phyloP scores from a whole-genome alignment of 1,140 invertebrate genomes.

The Pseudobourletiella spinata region DNA sequence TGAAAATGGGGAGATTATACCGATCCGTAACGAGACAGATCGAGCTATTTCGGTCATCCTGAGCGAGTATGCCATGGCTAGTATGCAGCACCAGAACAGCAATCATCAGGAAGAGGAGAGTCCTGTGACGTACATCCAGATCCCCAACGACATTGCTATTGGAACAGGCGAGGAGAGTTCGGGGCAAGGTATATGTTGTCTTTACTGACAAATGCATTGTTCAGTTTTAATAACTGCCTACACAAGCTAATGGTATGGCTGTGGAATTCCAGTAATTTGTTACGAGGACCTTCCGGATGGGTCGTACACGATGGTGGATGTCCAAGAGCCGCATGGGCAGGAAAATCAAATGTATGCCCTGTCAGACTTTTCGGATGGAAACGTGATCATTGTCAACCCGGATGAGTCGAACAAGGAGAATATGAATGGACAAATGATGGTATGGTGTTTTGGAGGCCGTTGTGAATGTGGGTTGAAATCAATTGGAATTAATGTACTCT shows the following conservation, averaged over 20 bases:
- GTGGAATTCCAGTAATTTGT: conserved; percentile 2
- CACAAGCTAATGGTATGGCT: no score
- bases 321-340: not conserved
- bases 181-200: not conserved
- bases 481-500: not conserved
- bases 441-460: not conserved
- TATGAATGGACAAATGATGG: not conserved
- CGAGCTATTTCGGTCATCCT: conserved; percentile 8
- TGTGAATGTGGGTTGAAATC: not conserved
- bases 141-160: conserved; percentile 4
- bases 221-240: no score
- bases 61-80: conserved; percentile 9
- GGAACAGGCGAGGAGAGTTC: not conserved
- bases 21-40: conserved; percentile 3
- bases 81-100: conserved; percentile 2
- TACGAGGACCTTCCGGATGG: conserved; percentile 7
- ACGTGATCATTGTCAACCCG: conserved; percentile 10
- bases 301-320: not conserved
- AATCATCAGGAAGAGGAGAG: not conserved
- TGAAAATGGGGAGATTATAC: not conserved
- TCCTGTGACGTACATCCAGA: not conserved
- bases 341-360: not conserved
- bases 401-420: conserved; percentile 19
- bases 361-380: not conserved
- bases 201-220: no score